Evolutionary conservation across 2,113 vertebrate genomes (phyloP), one percentile per base, ranked within the genome.

Genomic region (Dasyornis broadbenti): DNA sequence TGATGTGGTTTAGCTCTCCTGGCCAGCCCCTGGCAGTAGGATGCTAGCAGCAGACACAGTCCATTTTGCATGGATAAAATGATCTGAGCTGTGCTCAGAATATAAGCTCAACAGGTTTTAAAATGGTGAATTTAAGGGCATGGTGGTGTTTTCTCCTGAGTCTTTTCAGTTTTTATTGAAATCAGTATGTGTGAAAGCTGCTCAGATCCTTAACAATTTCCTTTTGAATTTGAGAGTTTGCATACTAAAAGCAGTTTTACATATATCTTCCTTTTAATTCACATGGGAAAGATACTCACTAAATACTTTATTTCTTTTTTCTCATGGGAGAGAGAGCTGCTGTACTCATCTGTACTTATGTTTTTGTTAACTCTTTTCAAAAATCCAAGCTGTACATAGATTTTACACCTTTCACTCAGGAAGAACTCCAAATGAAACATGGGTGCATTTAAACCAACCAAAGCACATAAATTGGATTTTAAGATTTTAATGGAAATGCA

Each of bases 131-230:
- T 95, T 93, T 92, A 73, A 94, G 79, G 61, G 12, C 35, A 66
- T 39, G 71, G 47, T 49, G 26, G n/a, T 73, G 56, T 71, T 96
- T 86, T 77, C 63, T 56, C 75, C 31, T 42, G 33, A 77, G 61
- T 31, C 82, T 94, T 90, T 88, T 88, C 60, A 92, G 33, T 70
- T 90, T 91, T 93, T 78, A 90, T 92, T 96, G 80, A 96, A 97
- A 93, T 89, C 88, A 68, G 72, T 53, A 40, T 75, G 33, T 84
- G 76, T 82, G 86, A 95, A 94, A 76, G 20, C 53, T 88, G 68
- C 57, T 92, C 68, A 93, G 82, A 88, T 78, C 49, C 82, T 70
- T 88, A 89, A 93, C 44, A 82, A 89, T 92, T 85, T 95, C 93
- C 78, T 85, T 82, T 86, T 78, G 76, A 94, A 83, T 92, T 90